phyloP scores from a whole-genome alignment of 2,797 vertebrate species.

The Anguilla megastoma region DNA sequence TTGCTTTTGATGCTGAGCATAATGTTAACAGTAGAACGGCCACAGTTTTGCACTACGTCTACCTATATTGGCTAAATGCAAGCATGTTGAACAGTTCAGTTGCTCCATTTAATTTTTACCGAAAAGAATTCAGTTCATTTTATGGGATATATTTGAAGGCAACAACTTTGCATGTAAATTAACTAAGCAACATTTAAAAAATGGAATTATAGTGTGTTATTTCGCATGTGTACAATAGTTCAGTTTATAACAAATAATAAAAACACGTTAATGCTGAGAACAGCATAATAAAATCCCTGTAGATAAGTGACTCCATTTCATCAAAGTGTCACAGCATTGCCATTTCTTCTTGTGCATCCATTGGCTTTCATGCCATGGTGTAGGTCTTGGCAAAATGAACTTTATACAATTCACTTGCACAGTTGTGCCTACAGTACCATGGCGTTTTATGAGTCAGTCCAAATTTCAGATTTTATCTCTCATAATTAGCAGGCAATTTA shows the following conservation, averaged over 20 bases:
- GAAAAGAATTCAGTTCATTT: not conserved
- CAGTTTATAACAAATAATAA: not conserved
- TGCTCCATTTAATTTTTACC: not conserved
- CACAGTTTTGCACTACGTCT: too few relatives aligned
- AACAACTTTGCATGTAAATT: too few relatives aligned
- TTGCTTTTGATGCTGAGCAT: too few relatives aligned
- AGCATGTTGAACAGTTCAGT: not conserved
- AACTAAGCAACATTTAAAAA: too few relatives aligned
- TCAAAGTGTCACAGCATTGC: not conserved
- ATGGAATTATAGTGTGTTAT: too few relatives aligned
- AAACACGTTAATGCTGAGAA: not conserved
- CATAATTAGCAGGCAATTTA: not conserved
- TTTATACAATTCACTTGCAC: not conserved
- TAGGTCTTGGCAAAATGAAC: not conserved
- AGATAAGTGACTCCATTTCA: not conserved
- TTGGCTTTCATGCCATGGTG: not conserved
- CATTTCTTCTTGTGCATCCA: not conserved
- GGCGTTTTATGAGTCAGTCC: not conserved
- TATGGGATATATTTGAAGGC: too few relatives aligned
- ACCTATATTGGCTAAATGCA: not conserved
- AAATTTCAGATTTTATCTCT: not conserved
- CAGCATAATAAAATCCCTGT: not conserved
- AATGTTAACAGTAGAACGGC: too few relatives aligned
- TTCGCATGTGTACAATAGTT: too few relatives aligned
- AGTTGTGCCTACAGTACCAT: not conserved